Conservation (phyloP, 2,113 vertebrate genomes). For the Maccullochella peelii region DNA sequence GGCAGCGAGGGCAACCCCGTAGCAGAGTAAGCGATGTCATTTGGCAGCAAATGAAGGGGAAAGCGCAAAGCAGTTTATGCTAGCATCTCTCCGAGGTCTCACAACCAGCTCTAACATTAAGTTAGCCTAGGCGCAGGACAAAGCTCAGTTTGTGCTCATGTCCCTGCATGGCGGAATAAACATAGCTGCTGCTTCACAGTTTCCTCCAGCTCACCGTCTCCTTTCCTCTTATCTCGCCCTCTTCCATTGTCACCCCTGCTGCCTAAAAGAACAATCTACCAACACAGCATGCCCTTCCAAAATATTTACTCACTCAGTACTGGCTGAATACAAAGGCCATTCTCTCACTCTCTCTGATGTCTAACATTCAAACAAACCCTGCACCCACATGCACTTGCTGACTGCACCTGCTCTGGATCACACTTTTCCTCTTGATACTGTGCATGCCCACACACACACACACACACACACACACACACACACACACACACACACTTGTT, state of each 20-base stretch:
- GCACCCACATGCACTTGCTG: constrained; percentile 37
- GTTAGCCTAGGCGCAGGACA: constrained; percentile 59
- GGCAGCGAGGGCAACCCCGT: constrained; percentile 63
- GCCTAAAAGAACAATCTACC: constrained; percentile 73
- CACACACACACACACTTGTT: constrained; percentile 21
- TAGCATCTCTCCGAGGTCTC: constrained; percentile 56
- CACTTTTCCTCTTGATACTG: background rate
- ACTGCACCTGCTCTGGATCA: constrained; percentile 54
- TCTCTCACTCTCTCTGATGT: constrained; percentile 64
- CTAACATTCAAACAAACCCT: constrained; percentile 57
- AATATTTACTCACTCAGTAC: constrained; percentile 76
- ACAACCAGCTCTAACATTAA: constrained; percentile 59
- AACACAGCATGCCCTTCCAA: constrained; percentile 68
- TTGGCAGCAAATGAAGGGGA: constrained; percentile 83
- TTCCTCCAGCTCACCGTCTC: constrained; percentile 51
- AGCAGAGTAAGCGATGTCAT: constrained; percentile 68
- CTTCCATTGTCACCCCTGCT: constrained; percentile 41
- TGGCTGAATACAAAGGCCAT: constrained; percentile 71
- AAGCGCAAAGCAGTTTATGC: constrained; percentile 72
- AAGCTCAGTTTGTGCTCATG: constrained; percentile 70
- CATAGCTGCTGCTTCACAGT: constrained; percentile 60
- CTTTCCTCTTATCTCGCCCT: constrained; percentile 53
- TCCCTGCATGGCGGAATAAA: constrained; percentile 69
- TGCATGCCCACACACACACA: no score
- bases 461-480: no score